Base-by-base conservation (phyloP, 2,113 vertebrate species). In the Cochlearius cochlearius region DNA sequence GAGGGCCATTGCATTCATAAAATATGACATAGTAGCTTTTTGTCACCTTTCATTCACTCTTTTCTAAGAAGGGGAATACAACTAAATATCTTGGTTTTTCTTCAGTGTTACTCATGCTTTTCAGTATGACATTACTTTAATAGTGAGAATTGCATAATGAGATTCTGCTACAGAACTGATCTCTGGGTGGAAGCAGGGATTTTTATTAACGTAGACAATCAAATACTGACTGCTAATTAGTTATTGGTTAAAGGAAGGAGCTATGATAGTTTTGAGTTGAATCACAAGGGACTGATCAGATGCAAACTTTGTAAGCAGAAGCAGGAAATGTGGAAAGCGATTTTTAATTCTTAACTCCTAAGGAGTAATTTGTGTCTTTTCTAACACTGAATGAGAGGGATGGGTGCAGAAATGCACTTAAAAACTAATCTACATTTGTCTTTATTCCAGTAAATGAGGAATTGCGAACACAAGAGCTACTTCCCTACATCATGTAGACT, bases 381-480 rank as follows among this genome's bases (percentile, higher is more conserved):
- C 59, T 60, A 90, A 47, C 10, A 27, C 12, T 59, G 79, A 15
- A 19, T 8, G 16, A 87, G 49, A 64, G 66, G 34, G 22, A 29
- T 64, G 73, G 80, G 18, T 69, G 32, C 89, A 77, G 84, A 82
- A 90, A 50, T 84, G 27, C 39, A 21, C 62, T 84, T 89, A 68
- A 91, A 73, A 41, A 34, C 66, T 96, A 58, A 95, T 82, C 23
- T n/a, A 25, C n/a, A 11, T 88, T 94, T 94, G 63, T 88, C 78
- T 96, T 87, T 85, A 73, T 94, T 96, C 34, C 66, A 94, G 81
- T 93, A 88, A 88, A 69, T 79, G 81, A 60, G 73, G 47, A 96
- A 76, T 69, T 80, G 43, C 6, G 15, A 85, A 64, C 63, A 53
- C 68, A 53, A 79, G 45, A 58, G 17, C 12, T 64, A 6, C 58